Evolutionary conservation across 2,888 invertebrate genomes (phyloP).

Genomic region (Thymelicus sylvestris): DNA sequence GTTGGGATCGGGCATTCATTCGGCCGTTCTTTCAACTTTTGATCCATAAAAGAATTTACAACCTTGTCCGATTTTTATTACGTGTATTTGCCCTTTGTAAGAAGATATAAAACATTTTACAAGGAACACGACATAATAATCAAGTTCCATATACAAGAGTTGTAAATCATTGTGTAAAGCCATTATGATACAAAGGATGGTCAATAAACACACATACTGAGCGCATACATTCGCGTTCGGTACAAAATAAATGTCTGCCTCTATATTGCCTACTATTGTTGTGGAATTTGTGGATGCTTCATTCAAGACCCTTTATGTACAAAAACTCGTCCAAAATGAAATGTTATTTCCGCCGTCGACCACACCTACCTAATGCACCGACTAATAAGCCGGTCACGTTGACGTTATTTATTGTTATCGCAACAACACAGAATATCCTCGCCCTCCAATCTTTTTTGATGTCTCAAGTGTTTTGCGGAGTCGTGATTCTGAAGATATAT

Average conservation of each 20-base stretch:
- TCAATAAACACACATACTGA: constrained; percentile 75
- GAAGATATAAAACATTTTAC: constrained; percentile 61
- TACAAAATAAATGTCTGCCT: constrained; percentile 57
- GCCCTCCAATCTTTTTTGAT: constrained; percentile 62
- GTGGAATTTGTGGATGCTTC: constrained; percentile 56
- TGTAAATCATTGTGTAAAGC: constrained; percentile 72
- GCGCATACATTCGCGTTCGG: constrained; percentile 61
- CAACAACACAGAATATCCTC: constrained; percentile 69
- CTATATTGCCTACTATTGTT: constrained; percentile 57
- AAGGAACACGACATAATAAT: constrained; percentile 44
- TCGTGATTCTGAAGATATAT: constrained; percentile 47
- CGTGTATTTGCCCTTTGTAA: constrained; percentile 44
- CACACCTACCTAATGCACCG: constrained; percentile 69
- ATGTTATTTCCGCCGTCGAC: constrained; percentile 60
- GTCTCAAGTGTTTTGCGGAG: constrained; percentile 50
- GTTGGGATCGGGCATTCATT: constrained; percentile 19
- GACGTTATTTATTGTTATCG: constrained; percentile 79
- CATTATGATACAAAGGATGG: constrained; percentile 74
- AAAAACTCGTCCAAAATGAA: constrained; percentile 59
- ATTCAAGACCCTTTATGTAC: constrained; percentile 58
- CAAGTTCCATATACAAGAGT: constrained; percentile 55
- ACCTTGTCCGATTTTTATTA: constrained; percentile 32
- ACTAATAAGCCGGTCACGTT: constrained; percentile 81
- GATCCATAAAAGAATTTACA: constrained; percentile 53
- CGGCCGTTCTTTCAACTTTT: constrained; percentile 58